Percentiles rank a stretch among this genome's conserved stretches.
Evolutionary conservation across 1,140 invertebrate genomes (phyloP).

Genomic region (Caenorhabditis tropicalis): DNA sequence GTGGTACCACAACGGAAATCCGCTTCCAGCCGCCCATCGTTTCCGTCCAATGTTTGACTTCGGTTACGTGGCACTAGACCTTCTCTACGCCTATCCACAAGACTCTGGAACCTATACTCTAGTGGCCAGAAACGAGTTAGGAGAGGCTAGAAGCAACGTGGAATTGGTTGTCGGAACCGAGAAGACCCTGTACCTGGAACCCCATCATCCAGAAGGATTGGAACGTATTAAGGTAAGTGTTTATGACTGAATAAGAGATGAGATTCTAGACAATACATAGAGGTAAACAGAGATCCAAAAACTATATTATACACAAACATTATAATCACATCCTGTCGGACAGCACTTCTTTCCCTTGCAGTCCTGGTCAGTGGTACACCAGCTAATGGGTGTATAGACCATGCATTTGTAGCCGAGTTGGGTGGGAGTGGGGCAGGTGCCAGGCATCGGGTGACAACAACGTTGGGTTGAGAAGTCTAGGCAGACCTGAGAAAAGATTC

Average conservation of each 20-base stretch:
- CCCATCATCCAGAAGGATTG: slow-evolving; percentile 89
- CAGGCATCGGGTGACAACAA: slow-evolving; percentile 33
- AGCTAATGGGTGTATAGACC: slow-evolving; percentile 33
- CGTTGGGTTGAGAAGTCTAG: slow-evolving; percentile 25
- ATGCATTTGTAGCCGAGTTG: slow-evolving; percentile 47
- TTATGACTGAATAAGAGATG: background rate
- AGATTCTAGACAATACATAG: background rate
- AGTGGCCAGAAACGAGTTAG: slow-evolving; percentile 68
- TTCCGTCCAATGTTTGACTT: slow-evolving; percentile 92
- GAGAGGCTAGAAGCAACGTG: slow-evolving; percentile 62
- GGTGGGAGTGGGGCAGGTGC: slow-evolving; percentile 26
- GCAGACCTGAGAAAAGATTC: background rate
- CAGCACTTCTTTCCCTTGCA: slow-evolving; percentile 42
- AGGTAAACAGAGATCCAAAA: background rate
- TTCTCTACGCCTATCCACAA: slow-evolving; percentile 74
- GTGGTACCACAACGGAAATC: slow-evolving; percentile 72
- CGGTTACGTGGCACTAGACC: slow-evolving; percentile 91
- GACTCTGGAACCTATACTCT: slow-evolving; percentile 70
- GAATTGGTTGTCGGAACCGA: slow-evolving; percentile 75
- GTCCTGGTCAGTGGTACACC: slow-evolving; percentile 30
- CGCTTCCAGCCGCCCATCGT: slow-evolving; percentile 79
- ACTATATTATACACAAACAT: slow-evolving; percentile 29
- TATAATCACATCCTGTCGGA: slow-evolving; percentile 39
- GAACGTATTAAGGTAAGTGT: slow-evolving; percentile 75
- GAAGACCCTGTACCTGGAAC: slow-evolving; percentile 88